Base-by-base conservation (phyloP, 1,140 invertebrate species). In the Apocrypta bakeri region DNA sequence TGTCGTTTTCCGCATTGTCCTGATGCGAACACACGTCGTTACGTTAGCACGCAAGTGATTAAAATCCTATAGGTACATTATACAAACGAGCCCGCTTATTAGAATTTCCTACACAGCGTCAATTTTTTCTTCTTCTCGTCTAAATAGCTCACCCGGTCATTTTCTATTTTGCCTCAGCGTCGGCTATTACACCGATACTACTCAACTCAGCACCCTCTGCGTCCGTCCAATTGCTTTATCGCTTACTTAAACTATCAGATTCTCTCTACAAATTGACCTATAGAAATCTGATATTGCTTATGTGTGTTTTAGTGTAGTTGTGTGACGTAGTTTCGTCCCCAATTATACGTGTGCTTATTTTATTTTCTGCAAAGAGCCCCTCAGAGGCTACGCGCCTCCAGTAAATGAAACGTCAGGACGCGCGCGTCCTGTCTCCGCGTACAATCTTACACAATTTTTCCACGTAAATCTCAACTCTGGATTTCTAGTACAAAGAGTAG, bases 221-320 rank as follows among this genome's bases (percentile, higher is more conserved):
- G 48, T 0, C 12, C 42, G 42, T 48, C 42, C 42, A 48, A 48
- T 48, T 48, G 42, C 48, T 56, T 56, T n/a, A n/a, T 56, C 48
- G 48, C 48, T 48, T 64, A 74, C 71, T 81, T 76, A 82, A 48
- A 85, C 71, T 87, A 84, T 84, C 83, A 85, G 85, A 88, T 88
- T 89, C 85, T 69, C 25, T 88, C 88, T 92, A 92, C 85, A 91
- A 92, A 91, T 92, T 91, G 90, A 91, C 90, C 90, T 92, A 56
- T 56, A 92, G 88, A 90, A 92, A 90, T 91, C 89, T 90, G 90
- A 92, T 91, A 92, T 92, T 92, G 88, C 91, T 92, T 92, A 89
- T 91, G 24, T 74, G 42, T 74, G 24, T 74, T 71, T 29, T 37
- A n/a, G 33, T 71, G 68, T 71, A 31, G 27, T 33, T 31, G 66